phyloP scores from a whole-genome alignment of 2,113 vertebrate genomes.

The Lampris incognitus region DNA sequence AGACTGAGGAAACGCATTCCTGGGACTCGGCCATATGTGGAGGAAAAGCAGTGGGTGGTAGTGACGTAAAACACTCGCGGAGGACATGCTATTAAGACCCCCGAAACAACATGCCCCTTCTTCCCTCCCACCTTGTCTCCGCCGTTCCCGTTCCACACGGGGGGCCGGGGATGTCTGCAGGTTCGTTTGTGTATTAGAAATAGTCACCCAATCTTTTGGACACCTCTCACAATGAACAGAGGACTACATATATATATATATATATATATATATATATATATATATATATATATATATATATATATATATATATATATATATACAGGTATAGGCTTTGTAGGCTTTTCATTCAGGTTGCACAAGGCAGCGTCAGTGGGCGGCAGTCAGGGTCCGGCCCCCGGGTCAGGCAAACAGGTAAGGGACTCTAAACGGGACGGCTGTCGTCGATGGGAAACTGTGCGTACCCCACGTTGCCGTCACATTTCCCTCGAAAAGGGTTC shows the following conservation, averaged over 20 bases:
- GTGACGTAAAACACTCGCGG: slow-evolving; percentile 83
- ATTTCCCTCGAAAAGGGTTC: not conserved
- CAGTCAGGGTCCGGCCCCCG: not conserved
- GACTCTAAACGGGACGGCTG: slow-evolving; percentile 34
- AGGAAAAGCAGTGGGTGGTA: slow-evolving; percentile 84
- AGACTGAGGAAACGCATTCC: slow-evolving; percentile 77
- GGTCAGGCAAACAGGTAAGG: slow-evolving; percentile 31
- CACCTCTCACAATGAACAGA: too few relatives aligned
- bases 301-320: slow-evolving; percentile 2
- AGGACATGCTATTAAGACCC: slow-evolving; percentile 78
- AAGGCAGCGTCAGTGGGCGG: not conserved
- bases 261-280: slow-evolving; percentile 12
- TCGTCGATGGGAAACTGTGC: slow-evolving; percentile 33
- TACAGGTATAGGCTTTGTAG: slow-evolving; percentile 3
- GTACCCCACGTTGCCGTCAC: slow-evolving; percentile 13
- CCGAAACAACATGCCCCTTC: slow-evolving; percentile 77
- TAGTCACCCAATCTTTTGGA: not conserved
- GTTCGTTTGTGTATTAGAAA: slow-evolving; percentile 13
- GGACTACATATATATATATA: not conserved
- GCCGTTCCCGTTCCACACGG: slow-evolving; percentile 33
- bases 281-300: slow-evolving; percentile 20
- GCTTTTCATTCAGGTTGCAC: not conserved
- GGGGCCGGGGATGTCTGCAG: not conserved
- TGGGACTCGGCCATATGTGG: slow-evolving; percentile 78
- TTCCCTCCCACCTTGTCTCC: slow-evolving; percentile 48